Conservation (phyloP, 1,140 invertebrate species). For the Drosophila carrolli region DNA sequence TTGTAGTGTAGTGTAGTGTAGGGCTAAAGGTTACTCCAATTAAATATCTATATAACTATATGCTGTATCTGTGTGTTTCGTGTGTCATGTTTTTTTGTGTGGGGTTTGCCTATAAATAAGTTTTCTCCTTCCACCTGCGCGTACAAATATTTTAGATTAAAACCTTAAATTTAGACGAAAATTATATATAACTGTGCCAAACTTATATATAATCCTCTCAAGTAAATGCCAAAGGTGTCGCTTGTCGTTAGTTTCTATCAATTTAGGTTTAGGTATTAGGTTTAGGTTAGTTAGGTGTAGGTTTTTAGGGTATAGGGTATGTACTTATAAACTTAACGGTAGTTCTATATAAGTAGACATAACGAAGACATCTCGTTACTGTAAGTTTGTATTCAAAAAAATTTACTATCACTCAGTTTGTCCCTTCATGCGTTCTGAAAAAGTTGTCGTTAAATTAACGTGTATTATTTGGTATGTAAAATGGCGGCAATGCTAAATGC, state of each 20-base stretch:
- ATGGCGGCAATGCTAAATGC: constrained; percentile 75
- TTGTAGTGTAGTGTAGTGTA: constrained; percentile 12
- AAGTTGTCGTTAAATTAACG: constrained; percentile 46
- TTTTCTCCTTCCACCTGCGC: constrained; percentile 36
- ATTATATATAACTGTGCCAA: constrained; percentile 64
- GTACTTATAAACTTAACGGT: constrained; percentile 63
- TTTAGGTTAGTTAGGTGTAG: constrained; percentile 31
- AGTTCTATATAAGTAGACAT: constrained; percentile 70
- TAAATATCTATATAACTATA: constrained; percentile 74
- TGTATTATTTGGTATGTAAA: constrained; percentile 77
- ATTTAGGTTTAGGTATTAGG: constrained; percentile 40
- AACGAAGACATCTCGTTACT: constrained; percentile 51
- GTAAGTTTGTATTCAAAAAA: constrained; percentile 43
- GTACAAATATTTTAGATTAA: constrained; percentile 52
- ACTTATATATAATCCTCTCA: constrained; percentile 74
- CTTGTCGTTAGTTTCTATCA: constrained; percentile 50
- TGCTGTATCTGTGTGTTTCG: constrained; percentile 31
- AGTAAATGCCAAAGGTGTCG: constrained; percentile 77
- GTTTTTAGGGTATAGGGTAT: constrained; percentile 25
- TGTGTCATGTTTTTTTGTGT: constrained; percentile 24
- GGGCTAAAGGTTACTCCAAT: constrained; percentile 53
- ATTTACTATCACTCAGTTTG: constrained; percentile 71
- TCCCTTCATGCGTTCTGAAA: constrained; percentile 53
- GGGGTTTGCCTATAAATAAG: constrained; percentile 54
- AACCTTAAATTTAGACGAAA: constrained; percentile 81